Base-by-base conservation (phyloP, 2,888 invertebrate genomes). In the Quadriops clusia region DNA sequence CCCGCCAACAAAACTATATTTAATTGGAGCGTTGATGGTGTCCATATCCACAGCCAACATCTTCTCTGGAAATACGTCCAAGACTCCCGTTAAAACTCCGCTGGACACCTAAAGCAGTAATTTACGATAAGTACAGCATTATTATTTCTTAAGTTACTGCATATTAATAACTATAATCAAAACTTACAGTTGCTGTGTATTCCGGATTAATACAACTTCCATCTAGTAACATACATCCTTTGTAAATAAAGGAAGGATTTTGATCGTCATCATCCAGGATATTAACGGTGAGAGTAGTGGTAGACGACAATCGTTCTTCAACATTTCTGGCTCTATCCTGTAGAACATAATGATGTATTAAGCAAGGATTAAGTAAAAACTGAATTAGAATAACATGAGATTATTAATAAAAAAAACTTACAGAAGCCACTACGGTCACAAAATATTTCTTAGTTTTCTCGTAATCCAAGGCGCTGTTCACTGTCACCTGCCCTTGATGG, bases 31-130 rank as follows among this genome's bases (percentile, higher is more conserved):
- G 50, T 85, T 82, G 23, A 90, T 70, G 1, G 87, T 85, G 51
- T 90, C 90, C 74, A 85, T 79, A 58, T 91, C 90, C 0, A 85
- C 77, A 0, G 90, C 90, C 61, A 86, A 84, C 37, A 91, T 86
- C 54, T 85, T 81, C 53, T 87, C 87, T 0, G 90, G 90, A 17
- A 76, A 72, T 11, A 90, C 76, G 34, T 80, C 77, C 12, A 91
- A 68, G 13, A 86, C 77, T 2, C 89, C 90, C 26, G 86, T 77
- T 41, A 87, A 63, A 0, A 83, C 77, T 2, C 89, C 86, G 44
- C 83, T 81, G 35, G 78, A 79, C 12, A 85, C 81, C 79, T 83
- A 45, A 45, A 39, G 36, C 39, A 40, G 38, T 45, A 46, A 38
- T 28, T 30, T 17, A 9, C 5, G 12, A 3, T 12, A 15, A 9